A percentile compares a stretch with the other conserved stretches of the same genome.
These are phyloP conservation scores for Oscheius onirici DNA, from an alignment of 2,888 invertebrate species.

Conservation along the genomic window DNA sequence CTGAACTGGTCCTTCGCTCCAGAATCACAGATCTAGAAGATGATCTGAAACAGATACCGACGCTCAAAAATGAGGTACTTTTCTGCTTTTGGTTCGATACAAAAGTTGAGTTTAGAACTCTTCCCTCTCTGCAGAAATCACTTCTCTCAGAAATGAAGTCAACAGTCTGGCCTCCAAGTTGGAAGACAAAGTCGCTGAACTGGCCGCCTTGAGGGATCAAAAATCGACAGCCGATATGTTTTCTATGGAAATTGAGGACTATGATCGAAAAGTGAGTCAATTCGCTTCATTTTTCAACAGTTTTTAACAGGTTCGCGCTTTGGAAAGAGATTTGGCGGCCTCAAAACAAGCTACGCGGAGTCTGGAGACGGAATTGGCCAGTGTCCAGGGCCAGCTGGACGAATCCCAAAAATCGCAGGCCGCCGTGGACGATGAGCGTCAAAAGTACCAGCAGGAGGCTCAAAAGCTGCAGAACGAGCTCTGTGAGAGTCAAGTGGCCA, in stretches of 20 bases:
- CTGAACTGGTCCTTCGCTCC: slow-evolving; percentile 28
- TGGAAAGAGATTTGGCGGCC: slow-evolving; percentile 26
- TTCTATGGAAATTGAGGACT: slow-evolving; percentile 51
- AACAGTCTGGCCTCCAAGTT: slow-evolving; percentile 8
- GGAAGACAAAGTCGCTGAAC: slow-evolving; percentile 24
- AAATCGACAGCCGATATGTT: slow-evolving; percentile 37
- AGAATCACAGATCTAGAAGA: slow-evolving; percentile 22
- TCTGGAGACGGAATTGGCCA: slow-evolving; percentile 12
- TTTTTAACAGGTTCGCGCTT: slow-evolving; percentile 19
- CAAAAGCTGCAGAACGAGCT: slow-evolving; percentile 13
- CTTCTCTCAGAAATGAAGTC: not conserved
- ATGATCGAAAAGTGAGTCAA: slow-evolving; percentile 38
- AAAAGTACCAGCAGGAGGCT: slow-evolving; percentile 10
- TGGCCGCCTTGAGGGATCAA: slow-evolving; percentile 27
- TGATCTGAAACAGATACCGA: not conserved
- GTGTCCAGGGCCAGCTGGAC: slow-evolving; percentile 1
- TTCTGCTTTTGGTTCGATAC: not conserved
- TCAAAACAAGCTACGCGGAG: not conserved
- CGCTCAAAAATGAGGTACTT: slow-evolving; percentile 5
- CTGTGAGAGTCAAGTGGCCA: slow-evolving; percentile 11
- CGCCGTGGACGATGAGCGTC: not conserved
- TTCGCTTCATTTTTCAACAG: not conserved
- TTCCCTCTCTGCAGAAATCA: not conserved
- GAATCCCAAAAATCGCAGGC: slow-evolving; percentile 2
- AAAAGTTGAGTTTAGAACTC: not conserved